Evolutionary conservation across 2,888 invertebrate genomes (phyloP).

Genomic region (Buathra laborator): DNA sequence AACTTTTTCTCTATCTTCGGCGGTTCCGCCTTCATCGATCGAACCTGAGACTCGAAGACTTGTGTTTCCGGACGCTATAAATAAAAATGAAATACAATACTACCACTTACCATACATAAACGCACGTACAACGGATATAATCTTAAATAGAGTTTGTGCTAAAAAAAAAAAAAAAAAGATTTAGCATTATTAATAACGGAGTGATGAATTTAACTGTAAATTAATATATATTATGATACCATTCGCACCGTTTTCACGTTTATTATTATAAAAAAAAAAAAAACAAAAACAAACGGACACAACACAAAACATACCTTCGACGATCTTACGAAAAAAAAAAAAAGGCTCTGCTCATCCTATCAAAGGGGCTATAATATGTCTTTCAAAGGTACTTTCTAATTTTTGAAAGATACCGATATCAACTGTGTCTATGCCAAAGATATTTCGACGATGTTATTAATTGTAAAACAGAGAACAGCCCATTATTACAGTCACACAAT

Average conservation of each 20-base stretch:
- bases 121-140: constrained; percentile 75
- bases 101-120: constrained; percentile 57
- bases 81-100: constrained; percentile 39
- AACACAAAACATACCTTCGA: constrained; percentile 38
- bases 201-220: constrained; percentile 70
- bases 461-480: constrained; percentile 69
- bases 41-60: constrained; percentile 75
- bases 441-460: constrained; percentile 78
- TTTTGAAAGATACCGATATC: constrained; percentile 66
- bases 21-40: constrained; percentile 70
- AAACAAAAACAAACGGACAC: constrained; percentile 22
- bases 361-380: constrained; percentile 32
- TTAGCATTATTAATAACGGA: constrained; percentile 69
- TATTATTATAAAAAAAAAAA: constrained; percentile 22
- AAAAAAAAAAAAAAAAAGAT: constrained; percentile 35
- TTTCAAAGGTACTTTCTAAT: constrained; percentile 35
- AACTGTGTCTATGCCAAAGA: constrained; percentile 81
- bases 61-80: constrained; percentile 61
- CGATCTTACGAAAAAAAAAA: constrained; percentile 10
- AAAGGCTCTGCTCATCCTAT: constrained; percentile 16
- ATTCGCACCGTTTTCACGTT: constrained; percentile 59
- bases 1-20: constrained; percentile 50
- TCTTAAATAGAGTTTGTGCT: constrained; percentile 70
- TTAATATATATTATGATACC: constrained; percentile 64
- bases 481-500: constrained; percentile 28